These are phyloP conservation scores for Cyclura pinguis DNA, from an alignment of 2,797 vertebrate genomes.

Conservation along the genomic window DNA sequence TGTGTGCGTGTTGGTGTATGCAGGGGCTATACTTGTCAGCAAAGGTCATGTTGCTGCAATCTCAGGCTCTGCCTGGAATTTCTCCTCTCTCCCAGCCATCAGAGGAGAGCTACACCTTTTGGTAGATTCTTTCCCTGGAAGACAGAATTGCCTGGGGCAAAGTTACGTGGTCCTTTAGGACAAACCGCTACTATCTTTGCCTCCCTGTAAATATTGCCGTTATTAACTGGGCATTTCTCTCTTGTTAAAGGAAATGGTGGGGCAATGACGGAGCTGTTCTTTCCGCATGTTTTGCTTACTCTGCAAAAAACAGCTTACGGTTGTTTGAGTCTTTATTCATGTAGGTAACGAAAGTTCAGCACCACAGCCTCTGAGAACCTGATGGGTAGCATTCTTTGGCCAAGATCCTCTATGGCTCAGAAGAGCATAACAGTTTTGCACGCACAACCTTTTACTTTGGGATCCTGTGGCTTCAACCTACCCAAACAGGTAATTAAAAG, in stretches of 20 bases:
- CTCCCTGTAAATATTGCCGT: neutral
- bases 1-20: neutral
- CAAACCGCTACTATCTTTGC: too few relatives aligned
- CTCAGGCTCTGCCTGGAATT: too few relatives aligned
- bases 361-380: neutral
- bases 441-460: neutral
- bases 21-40: neutral
- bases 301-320: neutral
- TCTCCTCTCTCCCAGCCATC: neutral
- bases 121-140: neutral
- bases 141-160: neutral
- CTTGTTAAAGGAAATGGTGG: neutral
- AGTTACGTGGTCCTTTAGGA: too few relatives aligned
- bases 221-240: neutral
- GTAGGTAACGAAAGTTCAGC: too few relatives aligned
- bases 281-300: too few relatives aligned
- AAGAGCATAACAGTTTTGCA: too few relatives aligned
- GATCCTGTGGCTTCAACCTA: neutral
- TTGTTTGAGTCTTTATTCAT: neutral
- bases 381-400: neutral
- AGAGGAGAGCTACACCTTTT: too few relatives aligned
- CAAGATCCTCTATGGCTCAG: too few relatives aligned
- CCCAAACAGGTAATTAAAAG: neutral
- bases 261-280: neutral
- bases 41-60: neutral